A percentile compares a stretch with the other conserved stretches of the same genome.
These are phyloP conservation scores for Drosophila rhopaloa DNA, from an alignment of 1,140 invertebrate genomes.

Conservation along the genomic window DNA sequence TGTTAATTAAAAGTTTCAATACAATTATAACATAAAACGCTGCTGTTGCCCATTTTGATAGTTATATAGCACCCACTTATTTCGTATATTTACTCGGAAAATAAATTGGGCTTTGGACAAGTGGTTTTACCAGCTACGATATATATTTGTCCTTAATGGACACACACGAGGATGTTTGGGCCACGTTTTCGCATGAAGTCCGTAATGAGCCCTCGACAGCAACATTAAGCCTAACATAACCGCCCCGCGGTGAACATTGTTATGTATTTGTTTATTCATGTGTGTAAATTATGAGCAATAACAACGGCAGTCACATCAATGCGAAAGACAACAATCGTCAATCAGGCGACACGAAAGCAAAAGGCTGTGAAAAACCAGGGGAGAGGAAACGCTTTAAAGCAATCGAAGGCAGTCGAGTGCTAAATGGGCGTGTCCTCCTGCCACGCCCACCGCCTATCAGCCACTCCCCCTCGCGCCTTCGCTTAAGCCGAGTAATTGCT, in stretches of 20 bases:
- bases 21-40: too few species aligned
- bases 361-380: slow-evolving; percentile 7
- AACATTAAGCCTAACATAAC: slow-evolving; percentile 29
- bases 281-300: slow-evolving; percentile 57
- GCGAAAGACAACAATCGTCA: slow-evolving; percentile 39
- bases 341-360: slow-evolving; percentile 33
- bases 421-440: slow-evolving; percentile 34
- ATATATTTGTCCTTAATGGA: slow-evolving; percentile 25
- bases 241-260: slow-evolving; percentile 15
- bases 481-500: slow-evolving; percentile 65
- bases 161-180: slow-evolving; percentile 20
- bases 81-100: slow-evolving; percentile 11
- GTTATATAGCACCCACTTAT: background rate
- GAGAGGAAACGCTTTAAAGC: slow-evolving; percentile 55
- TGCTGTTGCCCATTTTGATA: background rate
- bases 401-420: slow-evolving; percentile 61
- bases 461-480: slow-evolving; percentile 23
- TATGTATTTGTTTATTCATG: slow-evolving; percentile 57
- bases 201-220: slow-evolving; percentile 25
- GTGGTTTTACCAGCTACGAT: background rate
- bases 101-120: slow-evolving; percentile 10
- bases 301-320: slow-evolving; percentile 21
- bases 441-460: slow-evolving; percentile 32
- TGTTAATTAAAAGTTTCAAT: background rate
- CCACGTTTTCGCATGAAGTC: slow-evolving; percentile 27